Evolutionary conservation across 2,113 vertebrate species (phyloP), one percentile per base, ranked within the genome.

Genomic region (Crocuta crocuta): DNA sequence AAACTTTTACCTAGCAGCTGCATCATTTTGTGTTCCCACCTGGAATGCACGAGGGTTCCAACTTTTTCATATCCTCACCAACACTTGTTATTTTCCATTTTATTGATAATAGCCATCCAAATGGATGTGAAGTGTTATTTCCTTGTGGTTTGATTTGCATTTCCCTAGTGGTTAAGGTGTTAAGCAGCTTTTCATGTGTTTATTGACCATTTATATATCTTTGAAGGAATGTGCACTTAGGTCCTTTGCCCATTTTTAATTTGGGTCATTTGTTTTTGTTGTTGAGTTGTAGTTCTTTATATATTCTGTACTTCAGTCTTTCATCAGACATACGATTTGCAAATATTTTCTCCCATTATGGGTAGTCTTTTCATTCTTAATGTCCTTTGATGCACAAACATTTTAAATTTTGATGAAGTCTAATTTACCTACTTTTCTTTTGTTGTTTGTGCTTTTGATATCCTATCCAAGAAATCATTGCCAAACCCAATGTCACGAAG

Each of bases 381-480:
- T 86, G 45, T 86, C 82, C 45, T 93, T 91, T 91, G 33, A 68
- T 91, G 61, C 61, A 80, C 61, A 80, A 91, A 91, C 21, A 13
- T 28, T 91, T 79, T 33, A 82, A n/a, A 55, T 82, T 53, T 58
- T 82, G 78, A 45, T 33, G 35, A 71, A 71, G 39, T 82, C 53
- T 16, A 70, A 4, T 53, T 81, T 91, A 81, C 43, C n/a, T 66
- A 35, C 68, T 82, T 92, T 91, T 58, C n/a, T 82, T 80, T 80
- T 31, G 7, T 82, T 45, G 35, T 58, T 5, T 70, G 5, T 55
- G 23, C 66, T 45, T 71, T 58, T 12, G 19, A 50, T 92, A 39
- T n/a, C 43, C 71, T 48, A 48, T 12, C 21, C 15, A 83, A 83
- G 39, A 92, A 83, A 61, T 48, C 31, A 73, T 48, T 63, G 39